These are phyloP conservation scores for Lacanobia oleracea DNA, from an alignment of 2,888 invertebrate genomes.

Conservation along the genomic window DNA sequence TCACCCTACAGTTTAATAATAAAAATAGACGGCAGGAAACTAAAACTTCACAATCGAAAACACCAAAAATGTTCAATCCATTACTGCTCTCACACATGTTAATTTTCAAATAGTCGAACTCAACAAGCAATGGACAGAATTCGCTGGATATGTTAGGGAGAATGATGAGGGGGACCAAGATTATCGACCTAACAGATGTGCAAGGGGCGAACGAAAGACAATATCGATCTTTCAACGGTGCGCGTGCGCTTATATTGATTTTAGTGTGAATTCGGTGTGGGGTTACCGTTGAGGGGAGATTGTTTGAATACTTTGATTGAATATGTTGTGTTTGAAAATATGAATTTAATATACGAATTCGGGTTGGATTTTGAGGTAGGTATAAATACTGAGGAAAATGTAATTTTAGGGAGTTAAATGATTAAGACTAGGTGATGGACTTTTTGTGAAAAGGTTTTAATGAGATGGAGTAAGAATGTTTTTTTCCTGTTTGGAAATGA, in stretches of 20 bases:
- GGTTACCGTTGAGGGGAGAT: constrained; percentile 69
- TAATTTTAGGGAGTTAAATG: not conserved
- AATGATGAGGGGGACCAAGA: constrained; percentile 46
- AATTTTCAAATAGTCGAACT: not conserved
- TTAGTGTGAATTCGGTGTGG: constrained; percentile 69
- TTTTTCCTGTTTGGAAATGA: not conserved
- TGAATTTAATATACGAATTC: constrained; percentile 24
- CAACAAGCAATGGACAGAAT: constrained; percentile 37
- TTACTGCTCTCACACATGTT: not conserved
- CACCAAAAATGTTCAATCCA: not conserved
- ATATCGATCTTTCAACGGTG: constrained; percentile 83
- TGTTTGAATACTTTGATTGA: constrained; percentile 57
- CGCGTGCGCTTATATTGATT: constrained; percentile 84
- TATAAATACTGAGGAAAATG: not conserved
- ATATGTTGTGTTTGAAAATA: constrained; percentile 34
- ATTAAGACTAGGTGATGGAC: too few species aligned
- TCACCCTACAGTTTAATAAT: constrained; percentile 60
- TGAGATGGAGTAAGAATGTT: too few species aligned
- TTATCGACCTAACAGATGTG: constrained; percentile 79
- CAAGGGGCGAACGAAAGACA: constrained; percentile 82
- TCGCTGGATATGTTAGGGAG: not conserved
- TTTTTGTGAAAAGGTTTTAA: too few species aligned
- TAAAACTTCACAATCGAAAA: constrained; percentile 20
- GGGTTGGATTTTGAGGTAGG: not conserved
- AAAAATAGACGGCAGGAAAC: constrained; percentile 66